Evolutionary conservation across 2,113 vertebrate species (phyloP).

Genomic region (Pygoscelis antarcticus): DNA sequence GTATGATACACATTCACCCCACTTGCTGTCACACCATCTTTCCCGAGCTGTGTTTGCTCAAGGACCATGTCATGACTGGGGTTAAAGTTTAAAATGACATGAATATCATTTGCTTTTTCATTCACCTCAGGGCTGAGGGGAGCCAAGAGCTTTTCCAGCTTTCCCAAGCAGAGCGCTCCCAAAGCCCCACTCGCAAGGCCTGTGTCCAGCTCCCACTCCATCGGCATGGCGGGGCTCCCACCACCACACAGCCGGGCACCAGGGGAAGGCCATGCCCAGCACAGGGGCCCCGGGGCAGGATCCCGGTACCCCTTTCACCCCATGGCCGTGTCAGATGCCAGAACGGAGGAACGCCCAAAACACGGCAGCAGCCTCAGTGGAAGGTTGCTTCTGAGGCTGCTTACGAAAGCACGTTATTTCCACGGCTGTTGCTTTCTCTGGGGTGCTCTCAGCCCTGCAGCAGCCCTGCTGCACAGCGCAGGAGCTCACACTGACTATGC

Average conservation of each 20-base stretch:
- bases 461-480: accelerated
- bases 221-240: accelerated
- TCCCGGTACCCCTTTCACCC: accelerated
- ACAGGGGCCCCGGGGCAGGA: not conserved
- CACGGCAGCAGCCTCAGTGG: accelerated
- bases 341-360: too few relatives aligned
- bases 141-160: not conserved
- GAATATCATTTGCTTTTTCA: not conserved
- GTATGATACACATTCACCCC: too few relatives aligned
- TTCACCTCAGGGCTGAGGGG: not conserved
- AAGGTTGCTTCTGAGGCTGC: not conserved
- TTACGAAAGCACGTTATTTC: not conserved
- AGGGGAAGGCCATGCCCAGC: too few relatives aligned
- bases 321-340: accelerated
- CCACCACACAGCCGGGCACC: accelerated
- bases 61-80: accelerated
- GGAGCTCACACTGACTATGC: accelerated
- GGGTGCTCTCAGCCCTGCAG: too few relatives aligned
- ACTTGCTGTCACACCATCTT: accelerated
- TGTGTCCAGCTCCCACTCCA: not conserved
- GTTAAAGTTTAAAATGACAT: not conserved
- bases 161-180: not conserved
- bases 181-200: not conserved
- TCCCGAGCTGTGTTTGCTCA: accelerated
- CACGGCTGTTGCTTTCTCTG: accelerated